These are phyloP conservation scores for Stercorarius parasiticus DNA, from an alignment of 2,113 vertebrate species.

Conservation along the genomic window DNA sequence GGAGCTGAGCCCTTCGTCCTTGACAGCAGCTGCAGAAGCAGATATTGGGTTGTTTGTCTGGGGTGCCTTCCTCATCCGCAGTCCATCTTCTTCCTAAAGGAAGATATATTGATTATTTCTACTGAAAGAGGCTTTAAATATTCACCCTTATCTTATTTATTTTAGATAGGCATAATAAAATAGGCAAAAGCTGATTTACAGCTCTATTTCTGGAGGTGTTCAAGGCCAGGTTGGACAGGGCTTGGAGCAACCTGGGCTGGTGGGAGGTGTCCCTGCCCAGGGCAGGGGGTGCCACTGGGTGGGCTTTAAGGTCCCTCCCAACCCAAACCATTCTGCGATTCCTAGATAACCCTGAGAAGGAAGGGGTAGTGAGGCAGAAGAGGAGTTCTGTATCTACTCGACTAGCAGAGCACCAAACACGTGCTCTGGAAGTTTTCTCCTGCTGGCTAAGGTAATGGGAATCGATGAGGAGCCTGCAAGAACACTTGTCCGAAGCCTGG, in stretches of 20 bases:
- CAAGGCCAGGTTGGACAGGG: background rate
- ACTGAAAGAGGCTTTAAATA: background rate
- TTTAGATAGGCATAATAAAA: background rate
- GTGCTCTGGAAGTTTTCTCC: background rate
- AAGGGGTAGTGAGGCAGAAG: background rate
- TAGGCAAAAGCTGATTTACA: background rate
- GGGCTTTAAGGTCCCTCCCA: background rate
- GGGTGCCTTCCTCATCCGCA: conserved; percentile 89
- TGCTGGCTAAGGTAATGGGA: background rate
- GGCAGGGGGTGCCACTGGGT: background rate
- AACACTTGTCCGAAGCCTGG: background rate
- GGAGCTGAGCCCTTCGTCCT: conserved; percentile 88
- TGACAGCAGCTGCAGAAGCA: conserved; percentile 72
- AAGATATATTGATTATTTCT: background rate
- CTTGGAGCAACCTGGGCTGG: background rate
- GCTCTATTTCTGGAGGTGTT: background rate
- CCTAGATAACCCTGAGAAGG: background rate
- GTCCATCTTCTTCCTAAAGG: conserved; percentile 89
- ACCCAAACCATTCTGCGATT: background rate
- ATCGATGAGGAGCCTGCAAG: background rate
- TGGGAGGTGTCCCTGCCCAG: background rate
- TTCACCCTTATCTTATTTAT: background rate
- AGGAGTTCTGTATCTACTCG: background rate
- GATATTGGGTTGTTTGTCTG: conserved; percentile 83
- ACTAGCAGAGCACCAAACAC: background rate